Base-by-base conservation (phyloP, 2,797 vertebrate species). In the Caiman crocodilus region DNA sequence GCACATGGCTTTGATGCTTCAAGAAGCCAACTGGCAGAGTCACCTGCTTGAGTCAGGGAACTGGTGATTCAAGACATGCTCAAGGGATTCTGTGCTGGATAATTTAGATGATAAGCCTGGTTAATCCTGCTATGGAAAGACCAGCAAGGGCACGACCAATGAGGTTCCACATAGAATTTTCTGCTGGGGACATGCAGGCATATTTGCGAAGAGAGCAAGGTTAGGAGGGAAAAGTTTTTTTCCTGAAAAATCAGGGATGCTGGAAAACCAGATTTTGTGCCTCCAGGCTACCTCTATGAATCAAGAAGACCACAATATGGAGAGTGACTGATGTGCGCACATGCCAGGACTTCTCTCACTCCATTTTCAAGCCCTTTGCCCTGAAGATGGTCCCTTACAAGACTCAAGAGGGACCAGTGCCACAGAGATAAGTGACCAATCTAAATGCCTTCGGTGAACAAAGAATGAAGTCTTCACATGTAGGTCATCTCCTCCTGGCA, bases 181-280 rank as follows among this genome's bases (percentile, higher is more conserved):
- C 42, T 65, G 13, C n/a, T 42, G 35, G 56, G 82, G 75, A 75
- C 83, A 30, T 61, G 60, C 12, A 13, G 60, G 60, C 9, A 26
- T 21, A 50, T 50, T 50, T 60, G 2, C 0, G 0, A 6, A n/a
- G 17, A 7, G 32, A 23, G 6, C 0, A 3, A 23, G 11, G 4
- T 55, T 84, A 58, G 79, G 32, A 76, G 79, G 28, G 57, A 78
- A 69, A 58, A 1, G 7, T n/a, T 20, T 94, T 94, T 77, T 82
- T 32, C 73, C 76, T 32, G 21, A 61, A 25, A 25, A 61, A 21
- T 23, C 0, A 2, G 1, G 17, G 8, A 74, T 60, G 58, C 86
- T 35, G 42, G 79, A 56, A 85, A 7, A n/a, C 16, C 5, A 15
- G 5, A 1, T 86, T 81, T 15, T 64, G 59, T 55, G 55, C 56